Conservation (phyloP, 2,888 invertebrate genomes). For the Hyposoter dolosus region DNA sequence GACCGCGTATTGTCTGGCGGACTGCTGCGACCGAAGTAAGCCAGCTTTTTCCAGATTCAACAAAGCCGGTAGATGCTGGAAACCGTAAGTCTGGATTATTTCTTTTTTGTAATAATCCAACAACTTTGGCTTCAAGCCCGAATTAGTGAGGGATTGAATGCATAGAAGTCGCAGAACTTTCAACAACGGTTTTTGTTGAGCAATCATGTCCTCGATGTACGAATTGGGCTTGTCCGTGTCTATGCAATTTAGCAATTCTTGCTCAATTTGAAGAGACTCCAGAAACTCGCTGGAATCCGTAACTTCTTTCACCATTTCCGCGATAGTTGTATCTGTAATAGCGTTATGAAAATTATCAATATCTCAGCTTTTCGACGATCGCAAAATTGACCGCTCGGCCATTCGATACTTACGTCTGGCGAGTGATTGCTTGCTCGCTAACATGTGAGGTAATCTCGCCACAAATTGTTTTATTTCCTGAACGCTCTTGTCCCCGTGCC, state of each 20-base stretch:
- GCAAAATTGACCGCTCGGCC: neutral
- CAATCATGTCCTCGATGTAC: slow-evolving; percentile 97
- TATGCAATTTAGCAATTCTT: slow-evolving; percentile 96
- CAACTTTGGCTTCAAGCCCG: slow-evolving; percentile 96
- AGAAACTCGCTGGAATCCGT: slow-evolving; percentile 91
- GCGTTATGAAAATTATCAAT: slow-evolving; percentile 35
- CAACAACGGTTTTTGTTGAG: slow-evolving; percentile 92
- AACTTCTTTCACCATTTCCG: slow-evolving; percentile 96
- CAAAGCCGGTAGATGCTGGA: slow-evolving; percentile 92
- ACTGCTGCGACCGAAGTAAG: slow-evolving; percentile 91
- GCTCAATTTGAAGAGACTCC: slow-evolving; percentile 93
- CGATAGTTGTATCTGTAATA: slow-evolving; percentile 93
- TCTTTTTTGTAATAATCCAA: slow-evolving; percentile 90
- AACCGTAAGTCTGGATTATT: slow-evolving; percentile 94
- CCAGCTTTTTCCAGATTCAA: slow-evolving; percentile 95
- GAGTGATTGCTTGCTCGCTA: slow-evolving; percentile 94
- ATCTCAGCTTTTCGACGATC: neutral
- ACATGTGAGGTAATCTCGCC: slow-evolving; percentile 93
- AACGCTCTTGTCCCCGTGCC: slow-evolving; percentile 94
- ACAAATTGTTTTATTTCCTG: slow-evolving; percentile 98
- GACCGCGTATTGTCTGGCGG: slow-evolving; percentile 90
- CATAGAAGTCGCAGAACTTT: slow-evolving; percentile 96
- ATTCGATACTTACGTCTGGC: slow-evolving; percentile 86
- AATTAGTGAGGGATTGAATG: slow-evolving; percentile 96
- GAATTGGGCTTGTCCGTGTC: slow-evolving; percentile 95